These are phyloP conservation scores for Laticauda colubrina DNA, from an alignment of 2,113 vertebrate species.

Conservation along the genomic window DNA sequence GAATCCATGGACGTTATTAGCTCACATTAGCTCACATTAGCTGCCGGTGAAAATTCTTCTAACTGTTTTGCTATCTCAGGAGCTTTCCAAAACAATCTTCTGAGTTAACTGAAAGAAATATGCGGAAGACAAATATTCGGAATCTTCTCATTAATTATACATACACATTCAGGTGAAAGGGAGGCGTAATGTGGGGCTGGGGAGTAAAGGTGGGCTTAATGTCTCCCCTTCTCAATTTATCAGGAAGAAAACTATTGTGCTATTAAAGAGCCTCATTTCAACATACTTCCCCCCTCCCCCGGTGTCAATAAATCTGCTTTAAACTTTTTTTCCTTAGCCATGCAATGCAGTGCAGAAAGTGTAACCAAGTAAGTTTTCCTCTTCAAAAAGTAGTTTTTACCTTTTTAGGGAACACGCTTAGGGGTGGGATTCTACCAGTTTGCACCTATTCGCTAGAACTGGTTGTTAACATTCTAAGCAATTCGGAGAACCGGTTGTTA, in stretches of 20 bases:
- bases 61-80: not conserved
- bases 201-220: not conserved
- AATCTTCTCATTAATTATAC: not conserved
- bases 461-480: too few relatives aligned
- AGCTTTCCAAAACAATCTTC: not conserved
- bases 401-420: not conserved
- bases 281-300: not conserved
- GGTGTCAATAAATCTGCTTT: not conserved
- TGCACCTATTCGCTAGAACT: too few relatives aligned
- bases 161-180: not conserved
- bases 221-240: not conserved
- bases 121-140: not conserved
- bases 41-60: slow-evolving; percentile 2
- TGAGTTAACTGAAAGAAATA: not conserved
- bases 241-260: not conserved
- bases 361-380: not conserved
- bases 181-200: not conserved
- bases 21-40: not conserved
- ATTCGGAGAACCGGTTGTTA: too few relatives aligned
- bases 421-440: too few relatives aligned
- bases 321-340: not conserved
- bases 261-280: not conserved
- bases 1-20: not conserved
- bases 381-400: not conserved
- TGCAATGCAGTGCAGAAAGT: not conserved